Base-by-base conservation (phyloP, 2,888 invertebrate genomes). In the Abrostola tripartita region DNA sequence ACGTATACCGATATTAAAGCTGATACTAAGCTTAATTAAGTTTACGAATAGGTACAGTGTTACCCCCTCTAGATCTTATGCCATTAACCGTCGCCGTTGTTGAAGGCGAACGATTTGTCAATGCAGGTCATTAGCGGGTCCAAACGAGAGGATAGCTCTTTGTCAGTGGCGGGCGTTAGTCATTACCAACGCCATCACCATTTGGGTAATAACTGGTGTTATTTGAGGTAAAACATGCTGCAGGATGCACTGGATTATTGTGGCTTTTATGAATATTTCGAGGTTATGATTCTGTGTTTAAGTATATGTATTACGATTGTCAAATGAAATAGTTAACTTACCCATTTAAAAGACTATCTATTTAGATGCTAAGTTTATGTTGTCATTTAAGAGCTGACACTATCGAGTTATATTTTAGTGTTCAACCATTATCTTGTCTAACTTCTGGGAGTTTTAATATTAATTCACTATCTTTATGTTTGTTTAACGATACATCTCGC, bases 91-190 rank as follows among this genome's bases (percentile, higher is more conserved):
- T 40, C 6, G 9, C 47, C 78, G 86, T 86, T 86, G 86, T 88
- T 82, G 87, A 82, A 84, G 91, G 90, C 91, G 90, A 92, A 91
- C 80, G 92, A 88, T 91, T 90, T 88, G 84, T 90, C 89, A 89
- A 89, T 82, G 81, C 82, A 76, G 83, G 86, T 88, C 88, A 90
- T 90, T 88, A 90, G 82, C 81, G 78, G 61, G 52, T 63, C 76
- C 79, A 79, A 85, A 81, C 81, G 71, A 74, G 78, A 73, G 59
- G 73, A 76, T 71, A 69, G 81, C 81, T 81, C 67, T 80, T 80
- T 78, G 80, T 78, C 50, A 85, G 82, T 79, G 84, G 84, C 49
- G 78, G 59, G 67, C 68, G 71, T 78, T 75, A 74, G 68, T 78
- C 80, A 75, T 80, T 74, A 80, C 57, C 59, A 62, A 54, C 68